A percentile compares a stretch with the other conserved stretches of the same genome.
phyloP scores from a whole-genome alignment of 2,797 vertebrate species.

The Lepilemur ruficaudatus region DNA sequence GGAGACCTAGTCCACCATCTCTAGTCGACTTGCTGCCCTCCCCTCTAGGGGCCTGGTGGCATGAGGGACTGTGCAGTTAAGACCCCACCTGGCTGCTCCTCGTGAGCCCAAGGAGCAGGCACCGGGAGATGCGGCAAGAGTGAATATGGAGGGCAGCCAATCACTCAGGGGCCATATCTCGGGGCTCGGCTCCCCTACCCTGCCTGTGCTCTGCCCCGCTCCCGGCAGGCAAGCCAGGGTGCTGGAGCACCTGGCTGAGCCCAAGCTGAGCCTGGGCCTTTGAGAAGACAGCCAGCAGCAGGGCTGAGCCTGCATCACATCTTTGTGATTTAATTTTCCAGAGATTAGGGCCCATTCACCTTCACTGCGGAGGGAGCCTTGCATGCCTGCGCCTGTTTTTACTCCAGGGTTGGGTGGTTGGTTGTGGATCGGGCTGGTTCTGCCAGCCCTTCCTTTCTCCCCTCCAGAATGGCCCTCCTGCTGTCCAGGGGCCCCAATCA shows the following conservation, averaged over 20 bases:
- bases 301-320: slow-evolving; percentile 52
- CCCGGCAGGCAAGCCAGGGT: background rate
- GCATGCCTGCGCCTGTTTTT: background rate
- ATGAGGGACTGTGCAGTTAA: background rate
- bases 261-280: background rate
- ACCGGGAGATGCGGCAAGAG: background rate
- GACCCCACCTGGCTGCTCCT: background rate
- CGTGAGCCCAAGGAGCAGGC: background rate
- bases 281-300: slow-evolving; percentile 25
- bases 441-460: background rate
- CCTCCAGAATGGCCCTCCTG: background rate
- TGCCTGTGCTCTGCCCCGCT: background rate
- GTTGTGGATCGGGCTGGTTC: background rate
- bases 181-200: background rate
- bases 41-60: background rate
- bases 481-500: background rate
- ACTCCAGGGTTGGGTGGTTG: slow-evolving; percentile 33
- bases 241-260: background rate
- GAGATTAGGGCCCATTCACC: slow-evolving; percentile 82
- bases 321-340: slow-evolving; percentile 85
- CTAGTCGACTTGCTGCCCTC: background rate
- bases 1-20: background rate
- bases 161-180: fast-evolving
- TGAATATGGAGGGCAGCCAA: background rate
- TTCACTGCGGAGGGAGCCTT: slow-evolving; percentile 66